Evolutionary conservation across 2,113 vertebrate species (phyloP), one percentile per base, ranked within the genome.

Genomic region (Spilogale gracilis): DNA sequence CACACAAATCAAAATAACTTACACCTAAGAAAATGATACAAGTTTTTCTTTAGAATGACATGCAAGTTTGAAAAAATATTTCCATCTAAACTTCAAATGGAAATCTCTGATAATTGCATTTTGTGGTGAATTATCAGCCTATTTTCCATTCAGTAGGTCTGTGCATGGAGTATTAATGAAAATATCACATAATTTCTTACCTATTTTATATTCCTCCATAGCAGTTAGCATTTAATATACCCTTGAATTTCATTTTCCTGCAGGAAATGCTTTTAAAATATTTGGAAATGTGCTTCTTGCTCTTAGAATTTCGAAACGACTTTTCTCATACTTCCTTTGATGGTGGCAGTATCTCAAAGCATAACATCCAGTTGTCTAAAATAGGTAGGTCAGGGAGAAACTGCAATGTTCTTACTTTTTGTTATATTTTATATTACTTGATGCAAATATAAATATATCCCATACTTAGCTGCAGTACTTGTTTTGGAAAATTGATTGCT

Each of bases 301-400:
- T 89, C 94, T 84, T 65, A 91, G 14, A 97, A 95, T 96, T 97
- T 98, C 50, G 79, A 93, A 98, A 74, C 43, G 25, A 32, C 13
- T 87, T 83, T 80, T 97, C 0, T 95, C 71, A 78, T 9, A 85
- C 78, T 97, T 96, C 71, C 56, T 98, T 97, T 96, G 79, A 74
- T 93, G 43, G 80, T 54, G 87, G 65, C 58, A 91, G 2, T 61
- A 43, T 95, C 94, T 97, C 56, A 82, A 94, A 95, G 74, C 48
- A 78, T 74, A 94, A 97, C 96, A 60, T 20, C 20, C 21, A 71
- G 3, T 50, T 74, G 63, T 80, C 92, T 63, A 85, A 92, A 96
- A 96, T 85, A 95, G 83, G 54, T 81, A 54, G 23, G 18, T 90
- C 78, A 95, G 60, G 12, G 58, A 95, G 58, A 96, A 94, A 74